Percentiles rank a stretch among this genome's conserved stretches.
Evolutionary conservation across 2,113 vertebrate genomes (phyloP).

Genomic region (Megalops atlanticus): DNA sequence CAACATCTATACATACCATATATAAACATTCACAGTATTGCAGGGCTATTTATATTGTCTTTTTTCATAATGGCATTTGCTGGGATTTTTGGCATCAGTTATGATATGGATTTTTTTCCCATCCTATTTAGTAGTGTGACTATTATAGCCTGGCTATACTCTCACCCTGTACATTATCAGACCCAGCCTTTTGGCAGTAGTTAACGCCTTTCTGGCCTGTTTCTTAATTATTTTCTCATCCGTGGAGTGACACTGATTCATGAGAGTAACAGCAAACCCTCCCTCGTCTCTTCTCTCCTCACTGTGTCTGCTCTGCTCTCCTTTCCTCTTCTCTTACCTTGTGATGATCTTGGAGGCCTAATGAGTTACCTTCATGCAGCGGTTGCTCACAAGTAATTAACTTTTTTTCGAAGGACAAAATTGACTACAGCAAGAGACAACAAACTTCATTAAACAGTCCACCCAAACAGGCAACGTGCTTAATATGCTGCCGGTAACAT

Average conservation of each 20-base stretch:
- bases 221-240: conserved; percentile 76
- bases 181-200: conserved; percentile 62
- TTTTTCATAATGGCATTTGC: conserved; percentile 67
- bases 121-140: conserved; percentile 57
- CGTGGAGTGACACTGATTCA: conserved; percentile 69
- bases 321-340: conserved; percentile 24
- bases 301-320: not conserved
- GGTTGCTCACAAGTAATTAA: conserved; percentile 61
- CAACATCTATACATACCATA: conserved; percentile 61
- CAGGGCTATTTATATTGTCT: conserved; percentile 73
- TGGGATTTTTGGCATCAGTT: conserved; percentile 66
- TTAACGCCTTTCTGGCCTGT: conserved; percentile 60
- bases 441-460: conserved; percentile 58
- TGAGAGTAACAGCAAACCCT: conserved; percentile 59
- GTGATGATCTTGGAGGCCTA: conserved; percentile 46
- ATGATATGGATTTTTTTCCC: conserved; percentile 60
- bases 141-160: conserved; percentile 39
- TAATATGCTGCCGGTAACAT: not conserved
- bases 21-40: conserved; percentile 77
- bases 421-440: conserved; percentile 53
- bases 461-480: conserved; percentile 38
- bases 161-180: conserved; percentile 50
- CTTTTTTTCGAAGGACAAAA: conserved; percentile 51
- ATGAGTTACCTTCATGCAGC: conserved; percentile 59
- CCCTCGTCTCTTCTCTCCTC: conserved; percentile 33